phyloP scores from a whole-genome alignment of 2,888 invertebrate genomes.

The Tipula lateralis region DNA sequence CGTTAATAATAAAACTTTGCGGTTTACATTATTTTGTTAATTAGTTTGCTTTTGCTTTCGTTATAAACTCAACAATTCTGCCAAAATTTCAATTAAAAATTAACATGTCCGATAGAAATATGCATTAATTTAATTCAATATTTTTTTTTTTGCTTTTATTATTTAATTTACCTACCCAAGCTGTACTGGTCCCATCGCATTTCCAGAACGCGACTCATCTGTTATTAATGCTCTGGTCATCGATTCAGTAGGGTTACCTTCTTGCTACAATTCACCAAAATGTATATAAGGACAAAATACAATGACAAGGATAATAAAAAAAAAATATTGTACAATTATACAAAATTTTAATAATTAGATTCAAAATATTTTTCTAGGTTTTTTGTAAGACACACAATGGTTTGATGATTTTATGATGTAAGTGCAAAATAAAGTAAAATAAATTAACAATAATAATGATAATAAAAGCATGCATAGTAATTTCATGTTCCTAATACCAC shows the following conservation, averaged over 20 bases:
- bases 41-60: background rate
- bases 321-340: conserved; percentile 37
- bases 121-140: background rate
- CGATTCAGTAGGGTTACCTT: conserved; percentile 89
- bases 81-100: conserved; percentile 25
- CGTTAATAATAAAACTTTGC: background rate
- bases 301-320: conserved; percentile 51
- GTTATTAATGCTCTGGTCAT: conserved; percentile 93
- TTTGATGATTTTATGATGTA: background rate
- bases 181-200: conserved; percentile 85
- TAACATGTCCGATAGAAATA: background rate
- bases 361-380: background rate
- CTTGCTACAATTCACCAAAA: conserved; percentile 68
- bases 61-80: conserved; percentile 1
- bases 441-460: background rate
- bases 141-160: conserved; percentile 28
- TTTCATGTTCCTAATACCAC: background rate
- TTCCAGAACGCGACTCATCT: conserved; percentile 80
- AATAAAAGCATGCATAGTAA: background rate
- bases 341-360: conserved; percentile 32
- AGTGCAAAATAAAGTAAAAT: background rate
- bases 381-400: background rate
- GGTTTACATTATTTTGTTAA: background rate
- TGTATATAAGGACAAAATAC: conserved; percentile 36
- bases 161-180: conserved; percentile 74